Conservation (phyloP, 2,113 vertebrate species). For the Jaculus jaculus region DNA sequence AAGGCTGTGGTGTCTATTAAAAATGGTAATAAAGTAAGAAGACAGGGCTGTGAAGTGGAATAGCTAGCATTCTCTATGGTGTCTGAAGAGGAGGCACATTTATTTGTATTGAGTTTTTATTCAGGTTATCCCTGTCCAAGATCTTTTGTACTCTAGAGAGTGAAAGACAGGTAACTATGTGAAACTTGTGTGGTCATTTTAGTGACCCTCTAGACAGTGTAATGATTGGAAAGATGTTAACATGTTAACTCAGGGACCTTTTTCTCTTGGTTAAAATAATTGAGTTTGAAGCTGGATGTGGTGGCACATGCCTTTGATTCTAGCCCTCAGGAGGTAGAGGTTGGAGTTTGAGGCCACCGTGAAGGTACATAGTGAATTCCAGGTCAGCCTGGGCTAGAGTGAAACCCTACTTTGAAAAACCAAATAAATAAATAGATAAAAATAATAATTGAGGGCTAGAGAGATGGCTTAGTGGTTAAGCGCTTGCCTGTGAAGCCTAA, state of each 20-base stretch:
- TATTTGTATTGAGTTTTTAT: slow-evolving; percentile 17
- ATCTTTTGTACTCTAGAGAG: neutral
- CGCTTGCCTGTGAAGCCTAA: too few relatives aligned
- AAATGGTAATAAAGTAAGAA: neutral
- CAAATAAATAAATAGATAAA: too few relatives aligned
- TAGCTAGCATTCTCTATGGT: neutral
- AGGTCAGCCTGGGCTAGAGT: too few relatives aligned
- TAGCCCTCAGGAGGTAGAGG: too few relatives aligned
- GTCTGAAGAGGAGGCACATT: neutral
- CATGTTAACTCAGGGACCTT: neutral
- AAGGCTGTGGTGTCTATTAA: neutral
- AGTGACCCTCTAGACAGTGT: neutral
- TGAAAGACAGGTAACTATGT: neutral
- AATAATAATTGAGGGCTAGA: too few relatives aligned
- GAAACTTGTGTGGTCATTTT: neutral
- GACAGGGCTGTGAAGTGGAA: neutral
- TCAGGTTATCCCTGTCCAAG: neutral
- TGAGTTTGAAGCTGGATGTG: too few relatives aligned
- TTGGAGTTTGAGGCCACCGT: too few relatives aligned
- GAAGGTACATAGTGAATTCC: too few relatives aligned
- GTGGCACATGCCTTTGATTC: too few relatives aligned
- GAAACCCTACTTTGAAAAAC: too few relatives aligned
- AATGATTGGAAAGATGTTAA: neutral
- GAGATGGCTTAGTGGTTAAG: too few relatives aligned
- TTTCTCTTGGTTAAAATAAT: neutral